Evolutionary conservation across 2,113 vertebrate species (phyloP), one percentile per base, ranked within the genome.

Genomic region (Caracal caracal): DNA sequence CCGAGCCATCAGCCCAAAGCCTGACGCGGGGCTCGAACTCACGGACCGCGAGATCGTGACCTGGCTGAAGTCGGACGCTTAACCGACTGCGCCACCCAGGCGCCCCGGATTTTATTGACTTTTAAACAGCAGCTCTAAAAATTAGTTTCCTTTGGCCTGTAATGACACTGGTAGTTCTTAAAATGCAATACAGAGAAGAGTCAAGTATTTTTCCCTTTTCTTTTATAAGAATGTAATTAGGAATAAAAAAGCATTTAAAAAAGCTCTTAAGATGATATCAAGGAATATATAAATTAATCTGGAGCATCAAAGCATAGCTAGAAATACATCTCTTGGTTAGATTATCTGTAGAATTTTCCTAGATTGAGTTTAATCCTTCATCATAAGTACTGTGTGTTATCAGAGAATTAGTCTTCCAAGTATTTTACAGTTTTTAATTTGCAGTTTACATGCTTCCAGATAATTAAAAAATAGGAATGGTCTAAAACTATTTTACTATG

Each of bases 51-150:
- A n/a, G n/a, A n/a, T n/a, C n/a, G n/a, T n/a, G n/a, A n/a, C n/a
- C n/a, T n/a, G n/a, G n/a, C n/a, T n/a, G n/a, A n/a, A n/a, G n/a
- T n/a, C n/a, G n/a, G n/a, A n/a, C n/a, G n/a, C n/a, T n/a, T n/a
- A n/a, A n/a, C n/a, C n/a, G n/a, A n/a, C n/a, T n/a, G n/a, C n/a
- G n/a, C n/a, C n/a, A n/a, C n/a, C n/a, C n/a, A n/a, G n/a, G n/a
- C n/a, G n/a, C n/a, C n/a, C n/a, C n/a, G n/a, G 88, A 8, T 17
- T 88, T 84, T 66, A 40, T 56, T 68, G 90, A 88, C 53, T 88
- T 97, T 97, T 94, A 76, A 96, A 92, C 4, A 91, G n/a, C 81
- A 19, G 6, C 63, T 93, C 0, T 95, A 93, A 95, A 97, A 94
- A 88, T 88, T 92, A 85, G 47, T 91, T 97, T 93, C 28, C 78